Percentiles rank a stretch among this genome's conserved stretches.
These are phyloP conservation scores for Telenomus remus DNA, from an alignment of 1,140 invertebrate species.

Conservation along the genomic window DNA sequence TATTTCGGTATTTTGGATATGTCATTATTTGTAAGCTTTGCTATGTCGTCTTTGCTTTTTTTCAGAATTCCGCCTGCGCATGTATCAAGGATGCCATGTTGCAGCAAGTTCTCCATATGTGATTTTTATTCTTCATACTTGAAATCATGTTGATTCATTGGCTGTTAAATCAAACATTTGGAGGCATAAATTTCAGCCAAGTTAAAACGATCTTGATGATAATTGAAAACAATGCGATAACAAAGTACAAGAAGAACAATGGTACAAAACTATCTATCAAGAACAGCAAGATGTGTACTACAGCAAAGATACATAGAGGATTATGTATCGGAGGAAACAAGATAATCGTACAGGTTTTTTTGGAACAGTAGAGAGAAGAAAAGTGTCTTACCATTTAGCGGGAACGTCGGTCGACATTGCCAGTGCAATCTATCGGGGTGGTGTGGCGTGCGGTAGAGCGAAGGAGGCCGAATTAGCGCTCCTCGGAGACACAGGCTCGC, in stretches of 20 bases:
- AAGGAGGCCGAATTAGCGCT: constrained; percentile 75
- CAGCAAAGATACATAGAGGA: constrained; percentile 21
- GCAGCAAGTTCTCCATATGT: no score
- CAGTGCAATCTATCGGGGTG: constrained; percentile 74
- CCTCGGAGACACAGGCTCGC: constrained; percentile 76
- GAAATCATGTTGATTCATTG: no score
- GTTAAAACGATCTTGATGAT: not conserved
- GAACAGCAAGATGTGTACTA: constrained; percentile 38
- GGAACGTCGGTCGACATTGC: constrained; percentile 72
- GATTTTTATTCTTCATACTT: no score
- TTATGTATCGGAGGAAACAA: constrained; percentile 34
- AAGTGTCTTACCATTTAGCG: constrained; percentile 72
- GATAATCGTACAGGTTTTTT: constrained; percentile 32
- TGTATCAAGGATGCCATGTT: no score
- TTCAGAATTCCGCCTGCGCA: no score
- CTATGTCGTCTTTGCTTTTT: no score
- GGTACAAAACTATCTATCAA: constrained; percentile 26
- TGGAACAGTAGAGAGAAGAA: constrained; percentile 53
- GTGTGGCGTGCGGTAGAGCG: constrained; percentile 74
- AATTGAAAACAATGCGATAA: constrained; percentile 1
- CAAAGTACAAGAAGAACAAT: constrained; percentile 25
- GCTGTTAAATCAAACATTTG: not conserved
- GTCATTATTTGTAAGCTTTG: no score
- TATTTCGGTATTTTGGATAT: no score
- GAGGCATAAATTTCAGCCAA: not conserved